Conservation (phyloP, 2,113 vertebrate genomes). For the Marmota monax region DNA sequence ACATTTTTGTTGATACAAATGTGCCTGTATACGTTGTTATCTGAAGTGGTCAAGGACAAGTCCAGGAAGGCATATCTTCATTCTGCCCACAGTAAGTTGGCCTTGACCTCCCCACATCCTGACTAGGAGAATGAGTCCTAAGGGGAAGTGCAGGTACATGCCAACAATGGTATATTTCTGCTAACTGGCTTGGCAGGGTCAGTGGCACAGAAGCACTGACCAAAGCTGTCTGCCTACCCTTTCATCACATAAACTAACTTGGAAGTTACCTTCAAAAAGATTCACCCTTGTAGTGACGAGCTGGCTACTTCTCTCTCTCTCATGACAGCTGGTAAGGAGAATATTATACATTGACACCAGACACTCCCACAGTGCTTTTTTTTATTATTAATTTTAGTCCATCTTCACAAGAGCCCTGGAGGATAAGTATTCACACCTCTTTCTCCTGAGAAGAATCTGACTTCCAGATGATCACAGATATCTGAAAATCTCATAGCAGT, state of each 20-base stretch:
- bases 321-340: neutral
- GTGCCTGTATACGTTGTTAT: neutral
- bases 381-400: neutral
- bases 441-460: neutral
- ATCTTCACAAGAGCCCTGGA: neutral
- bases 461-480: neutral
- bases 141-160: accelerated
- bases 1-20: constrained; percentile 48
- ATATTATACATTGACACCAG: neutral
- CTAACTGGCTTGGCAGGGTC: neutral
- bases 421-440: neutral
- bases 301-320: neutral
- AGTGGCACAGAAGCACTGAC: neutral
- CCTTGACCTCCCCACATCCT: constrained; percentile 48
- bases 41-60: constrained; percentile 54
- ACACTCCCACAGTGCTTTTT: neutral
- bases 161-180: neutral
- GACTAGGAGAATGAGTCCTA: neutral
- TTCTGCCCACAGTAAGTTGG: neutral
- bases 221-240: neutral
- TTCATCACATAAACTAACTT: neutral
- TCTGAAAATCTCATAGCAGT: neutral
- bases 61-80: neutral
- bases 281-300: neutral
- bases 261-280: neutral